Evolutionary conservation across 2,113 vertebrate genomes (phyloP), one percentile per base, ranked within the genome.

Genomic region (Manacus vitellinus): DNA sequence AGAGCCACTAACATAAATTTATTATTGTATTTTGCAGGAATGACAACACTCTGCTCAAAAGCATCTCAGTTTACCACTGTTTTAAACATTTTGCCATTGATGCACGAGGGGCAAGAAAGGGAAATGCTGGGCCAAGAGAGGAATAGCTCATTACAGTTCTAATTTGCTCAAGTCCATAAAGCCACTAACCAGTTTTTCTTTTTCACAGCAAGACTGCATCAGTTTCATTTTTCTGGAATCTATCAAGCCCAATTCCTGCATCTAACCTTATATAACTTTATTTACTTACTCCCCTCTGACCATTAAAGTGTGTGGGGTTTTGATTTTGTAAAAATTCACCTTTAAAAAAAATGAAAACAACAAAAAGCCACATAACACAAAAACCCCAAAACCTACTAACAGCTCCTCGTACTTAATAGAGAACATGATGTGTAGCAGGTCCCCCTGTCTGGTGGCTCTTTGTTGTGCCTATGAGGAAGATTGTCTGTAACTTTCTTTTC

Each of bases 61-160:
- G 30, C 43, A 14, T 67, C 61, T 74, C 12, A 2, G 21, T 79
- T 97, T 87, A 59, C 30, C 35, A 7, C 1, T 8, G 25, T 30
- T 75, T 66, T 27, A 67, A 85, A 47, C 10, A 30, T 35, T 72
- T 87, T 82, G 33, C 22, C 5, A 8, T 20, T 47, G 30, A 37
- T 44, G 37, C 5, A 0, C 19, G 49, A 55, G 23, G 33, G 30
- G 7, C 1, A 2, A 74, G 55, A 33, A 84, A 23, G 5, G 39
- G 35, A 90, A 79, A 15, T 49, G 27, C 18, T 51, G 33, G 4
- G 46, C 63, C 27, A 30, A 78, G 30, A 78, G 33, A 59, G 33
- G 8, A 13, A 27, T 43, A 59, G 51, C 15, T 59, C 39, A 37
- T 15, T 31, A 31, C 6, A 3, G 35, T 90, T 76, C 30, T 67